Evolutionary conservation across 2,888 invertebrate genomes (phyloP), one percentile per base, ranked within the genome.

Genomic region (Sialis lutaria): DNA sequence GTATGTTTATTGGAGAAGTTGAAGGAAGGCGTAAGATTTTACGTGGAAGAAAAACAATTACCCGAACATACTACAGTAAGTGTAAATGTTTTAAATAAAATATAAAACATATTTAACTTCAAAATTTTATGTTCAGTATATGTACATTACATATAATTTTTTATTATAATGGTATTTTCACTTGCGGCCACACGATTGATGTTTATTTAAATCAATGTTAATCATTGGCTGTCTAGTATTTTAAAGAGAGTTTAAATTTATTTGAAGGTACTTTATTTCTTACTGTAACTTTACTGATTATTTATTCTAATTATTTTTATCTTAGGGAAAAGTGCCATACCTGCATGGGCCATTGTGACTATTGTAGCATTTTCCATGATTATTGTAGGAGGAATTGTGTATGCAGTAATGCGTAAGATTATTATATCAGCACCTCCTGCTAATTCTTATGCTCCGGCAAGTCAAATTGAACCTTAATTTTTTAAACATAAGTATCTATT

Each of bases 11-110:
- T 42, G 69, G 79, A 53, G 82, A 84, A 66, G 73, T 74, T 30
- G 86, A 87, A 62, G 86, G 77, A 8, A 73, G 86, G 57, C 72
- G 87, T 56, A 85, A 82, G 62, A 83, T 88, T 57, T 69, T 87
- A 40, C 71, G 82, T 56, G 87, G 87, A 47, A 71, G 87, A 52
- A 79, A 82, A 66, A 81, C 84, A 8, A 74, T 87, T 57, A 87
- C 81, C 3, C 74, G 85, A 51, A 75, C 73, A 50, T 86, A 87
- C 60, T 82, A 82, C 59, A 74, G 87, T 87, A 72, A 82, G 85
- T 75, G 10, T 6, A 33, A n/a, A 31, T 1, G 4, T 42, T 30
- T 6, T 45, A 33, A 9, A 42, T 8, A 7, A 46, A 22, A 22
- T 22, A 22, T 22, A 22, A 22, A 22, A 22, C 22, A 22, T n/a